A percentile compares a stretch with the other conserved stretches of the same genome.
Evolutionary conservation across 2,797 vertebrate species (phyloP).

Genomic region (Champsocephalus esox): DNA sequence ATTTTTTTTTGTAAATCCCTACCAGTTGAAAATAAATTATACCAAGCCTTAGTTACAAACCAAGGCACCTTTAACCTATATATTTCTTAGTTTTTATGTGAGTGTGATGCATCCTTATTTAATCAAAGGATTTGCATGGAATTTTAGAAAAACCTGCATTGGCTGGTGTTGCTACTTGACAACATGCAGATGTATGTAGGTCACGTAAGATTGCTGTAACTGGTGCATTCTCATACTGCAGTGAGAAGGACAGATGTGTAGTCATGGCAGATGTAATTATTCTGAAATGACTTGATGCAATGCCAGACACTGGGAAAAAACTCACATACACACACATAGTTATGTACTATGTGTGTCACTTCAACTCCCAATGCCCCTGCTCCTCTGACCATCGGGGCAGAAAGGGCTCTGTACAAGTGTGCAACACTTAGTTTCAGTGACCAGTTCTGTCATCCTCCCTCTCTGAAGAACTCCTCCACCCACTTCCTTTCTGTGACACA

Average conservation of each 20-base stretch:
- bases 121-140: background rate
- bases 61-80: background rate
- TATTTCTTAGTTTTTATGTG: background rate
- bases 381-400: slow-evolving; percentile 43
- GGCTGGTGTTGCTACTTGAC: background rate
- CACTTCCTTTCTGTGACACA: slow-evolving; percentile 34
- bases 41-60: background rate
- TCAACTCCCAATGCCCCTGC: background rate
- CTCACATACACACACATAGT: slow-evolving; percentile 28
- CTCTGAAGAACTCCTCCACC: slow-evolving; percentile 13
- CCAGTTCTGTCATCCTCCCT: slow-evolving; percentile 30
- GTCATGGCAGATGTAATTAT: slow-evolving; percentile 61
- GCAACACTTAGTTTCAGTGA: slow-evolving; percentile 26
- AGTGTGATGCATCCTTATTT: background rate
- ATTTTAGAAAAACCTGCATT: background rate
- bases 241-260: slow-evolving; percentile 62
- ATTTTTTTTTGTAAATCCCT: too few species aligned
- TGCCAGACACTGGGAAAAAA: slow-evolving; percentile 3
- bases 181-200: slow-evolving; percentile 48
- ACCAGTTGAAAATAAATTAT: background rate
- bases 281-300: slow-evolving; percentile 44
- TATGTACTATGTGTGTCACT: too few species aligned
- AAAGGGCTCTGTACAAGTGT: slow-evolving; percentile 28
- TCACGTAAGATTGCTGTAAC: slow-evolving; percentile 41
- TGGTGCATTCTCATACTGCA: slow-evolving; percentile 31